phyloP scores from a whole-genome alignment of 2,888 invertebrate genomes.

The Gari tellinella region DNA sequence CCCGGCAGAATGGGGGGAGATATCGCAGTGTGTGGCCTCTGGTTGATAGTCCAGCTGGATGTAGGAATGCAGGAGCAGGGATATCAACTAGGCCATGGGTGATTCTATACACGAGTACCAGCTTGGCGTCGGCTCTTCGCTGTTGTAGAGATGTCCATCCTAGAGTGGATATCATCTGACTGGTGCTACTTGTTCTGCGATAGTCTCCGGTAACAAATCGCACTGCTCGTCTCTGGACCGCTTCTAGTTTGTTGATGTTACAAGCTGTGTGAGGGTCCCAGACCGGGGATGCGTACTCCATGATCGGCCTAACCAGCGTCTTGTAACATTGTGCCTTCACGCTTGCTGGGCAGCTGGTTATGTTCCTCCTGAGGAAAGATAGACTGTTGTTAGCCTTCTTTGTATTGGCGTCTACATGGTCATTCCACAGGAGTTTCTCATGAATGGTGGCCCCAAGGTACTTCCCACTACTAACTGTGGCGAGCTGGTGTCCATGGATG shows the following conservation, averaged over 20 bases:
- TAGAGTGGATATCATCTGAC: background rate
- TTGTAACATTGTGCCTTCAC: background rate
- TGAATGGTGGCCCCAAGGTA: background rate
- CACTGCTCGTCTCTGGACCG: background rate
- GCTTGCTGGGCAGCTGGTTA: no score
- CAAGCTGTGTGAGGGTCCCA: constrained; percentile 15
- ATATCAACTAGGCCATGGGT: no score
- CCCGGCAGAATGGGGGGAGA: no score
- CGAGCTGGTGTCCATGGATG: background rate
- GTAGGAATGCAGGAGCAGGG: no score
- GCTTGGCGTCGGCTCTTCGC: no score
- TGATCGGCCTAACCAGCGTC: constrained; percentile 6
- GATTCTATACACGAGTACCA: no score
- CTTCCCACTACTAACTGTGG: background rate
- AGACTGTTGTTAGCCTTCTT: constrained; percentile 6
- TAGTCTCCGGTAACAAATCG: background rate
- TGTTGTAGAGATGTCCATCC: no score
- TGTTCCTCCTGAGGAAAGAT: no score
- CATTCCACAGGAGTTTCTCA: background rate
- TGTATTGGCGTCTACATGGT: background rate
- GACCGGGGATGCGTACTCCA: constrained; percentile 15
- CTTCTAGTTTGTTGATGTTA: constrained; percentile 5
- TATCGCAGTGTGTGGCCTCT: no score
- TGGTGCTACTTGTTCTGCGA: constrained; percentile 2
- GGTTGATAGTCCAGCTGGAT: no score